Percentiles rank a stretch among this genome's conserved stretches.
Conservation (phyloP, 2,888 invertebrate species). For the Glyphotaelius pellucidus region DNA sequence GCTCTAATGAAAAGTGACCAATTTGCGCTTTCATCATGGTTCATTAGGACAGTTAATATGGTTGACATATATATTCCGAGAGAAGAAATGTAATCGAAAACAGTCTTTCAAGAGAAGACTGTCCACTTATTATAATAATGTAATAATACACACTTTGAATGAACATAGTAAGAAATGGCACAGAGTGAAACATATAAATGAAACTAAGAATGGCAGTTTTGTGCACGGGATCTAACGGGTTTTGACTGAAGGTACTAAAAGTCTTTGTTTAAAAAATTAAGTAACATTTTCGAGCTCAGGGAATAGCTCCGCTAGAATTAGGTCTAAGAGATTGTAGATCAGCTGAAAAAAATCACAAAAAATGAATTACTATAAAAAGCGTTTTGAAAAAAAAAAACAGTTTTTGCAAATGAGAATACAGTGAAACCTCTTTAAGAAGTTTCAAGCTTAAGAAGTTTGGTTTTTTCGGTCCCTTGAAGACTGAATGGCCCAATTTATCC, state of each 20-base stretch:
- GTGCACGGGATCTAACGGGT: not conserved
- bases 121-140: not conserved
- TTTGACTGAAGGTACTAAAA: not conserved
- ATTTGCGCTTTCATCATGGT: not conserved
- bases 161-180: not conserved
- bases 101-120: not conserved
- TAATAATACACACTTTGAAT: not conserved
- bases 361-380: not conserved
- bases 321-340: constrained; percentile 87
- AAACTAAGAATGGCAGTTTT: not conserved
- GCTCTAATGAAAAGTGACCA: not conserved
- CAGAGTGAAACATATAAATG: not conserved
- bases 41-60: not conserved
- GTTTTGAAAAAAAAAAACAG: not conserved
- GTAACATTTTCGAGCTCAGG: constrained; percentile 79
- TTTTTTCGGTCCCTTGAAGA: too few species aligned
- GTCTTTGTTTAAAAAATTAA: constrained; percentile 38
- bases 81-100: not conserved
- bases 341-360: constrained; percentile 74
- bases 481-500: too few species aligned
- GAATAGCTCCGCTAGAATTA: constrained; percentile 85
- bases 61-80: not conserved
- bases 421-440: not conserved
- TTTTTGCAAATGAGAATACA: not conserved
- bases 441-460: too few species aligned